phyloP scores from a whole-genome alignment of 2,888 invertebrate genomes.

The Apoda limacodes region DNA sequence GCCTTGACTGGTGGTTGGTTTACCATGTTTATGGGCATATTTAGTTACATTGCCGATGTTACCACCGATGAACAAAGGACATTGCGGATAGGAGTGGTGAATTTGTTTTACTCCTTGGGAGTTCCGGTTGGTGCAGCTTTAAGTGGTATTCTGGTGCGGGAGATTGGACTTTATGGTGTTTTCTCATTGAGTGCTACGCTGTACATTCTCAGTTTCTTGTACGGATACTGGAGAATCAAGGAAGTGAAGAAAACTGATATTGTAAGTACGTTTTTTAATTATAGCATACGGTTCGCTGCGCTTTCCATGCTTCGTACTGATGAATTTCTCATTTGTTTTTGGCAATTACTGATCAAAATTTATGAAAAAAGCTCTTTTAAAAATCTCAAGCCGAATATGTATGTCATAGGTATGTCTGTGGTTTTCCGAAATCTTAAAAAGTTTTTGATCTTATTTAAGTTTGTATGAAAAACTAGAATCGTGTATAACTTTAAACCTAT shows the following conservation, averaged over 20 bases:
- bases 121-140: constrained; percentile 91
- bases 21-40: constrained; percentile 91
- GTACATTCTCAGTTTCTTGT: constrained; percentile 80
- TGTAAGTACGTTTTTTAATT: constrained; percentile 32
- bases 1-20: constrained; percentile 89
- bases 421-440: too few species aligned
- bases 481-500: too few species aligned
- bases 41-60: constrained; percentile 90
- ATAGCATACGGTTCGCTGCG: too few species aligned
- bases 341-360: too few species aligned
- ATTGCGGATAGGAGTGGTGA: constrained; percentile 86
- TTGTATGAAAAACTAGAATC: too few species aligned
- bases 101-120: constrained; percentile 89
- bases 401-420: too few species aligned
- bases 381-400: too few species aligned
- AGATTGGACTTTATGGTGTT: constrained; percentile 86
- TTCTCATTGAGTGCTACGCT: constrained; percentile 81
- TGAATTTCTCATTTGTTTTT: too few species aligned
- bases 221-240: constrained; percentile 78
- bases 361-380: too few species aligned
- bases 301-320: too few species aligned
- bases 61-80: constrained; percentile 87
- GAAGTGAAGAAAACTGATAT: constrained; percentile 68
- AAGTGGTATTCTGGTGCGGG: constrained; percentile 81
- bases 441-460: too few species aligned